A percentile compares a stretch with the other conserved stretches of the same genome.
Conservation (phyloP, 2,113 vertebrate species). For the Mixornis gularis region DNA sequence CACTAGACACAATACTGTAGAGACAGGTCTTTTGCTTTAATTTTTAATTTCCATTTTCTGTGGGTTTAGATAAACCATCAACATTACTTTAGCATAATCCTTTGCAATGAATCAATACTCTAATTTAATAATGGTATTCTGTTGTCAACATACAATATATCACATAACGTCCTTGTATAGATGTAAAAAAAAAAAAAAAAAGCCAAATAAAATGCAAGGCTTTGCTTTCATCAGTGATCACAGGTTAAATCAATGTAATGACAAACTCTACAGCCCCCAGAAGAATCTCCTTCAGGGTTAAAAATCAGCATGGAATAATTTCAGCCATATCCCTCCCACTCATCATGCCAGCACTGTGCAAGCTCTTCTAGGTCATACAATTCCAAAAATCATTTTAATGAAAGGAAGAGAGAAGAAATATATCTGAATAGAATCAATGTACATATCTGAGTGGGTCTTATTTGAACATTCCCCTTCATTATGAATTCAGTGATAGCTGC, state of each 20-base stretch:
- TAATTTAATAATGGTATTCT: conserved; percentile 49
- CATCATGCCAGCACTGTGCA: not conserved
- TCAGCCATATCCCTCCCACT: not conserved
- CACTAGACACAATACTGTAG: not conserved
- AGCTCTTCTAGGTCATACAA: not conserved
- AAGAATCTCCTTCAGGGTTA: not conserved
- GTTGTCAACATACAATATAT: conserved; percentile 47
- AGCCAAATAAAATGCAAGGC: not conserved
- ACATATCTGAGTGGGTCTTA: not conserved
- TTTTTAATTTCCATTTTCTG: conserved; percentile 61
- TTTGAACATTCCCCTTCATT: not conserved
- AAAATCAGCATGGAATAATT: not conserved
- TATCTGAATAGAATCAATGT: not conserved
- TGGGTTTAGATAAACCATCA: conserved; percentile 30
- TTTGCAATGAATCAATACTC: conserved; percentile 40
- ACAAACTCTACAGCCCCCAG: not conserved
- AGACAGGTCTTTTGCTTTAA: conserved; percentile 44
- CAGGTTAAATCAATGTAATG: not conserved
- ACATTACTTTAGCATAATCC: conserved; percentile 27
- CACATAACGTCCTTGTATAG: not conserved
- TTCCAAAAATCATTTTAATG: not conserved
- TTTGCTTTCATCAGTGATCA: not conserved
- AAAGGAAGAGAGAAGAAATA: not conserved
- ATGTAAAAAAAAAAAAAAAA: not conserved
- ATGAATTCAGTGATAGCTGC: not conserved